Evolutionary conservation across 1,140 invertebrate genomes (phyloP).

Genomic region (Listronotus oregonensis): DNA sequence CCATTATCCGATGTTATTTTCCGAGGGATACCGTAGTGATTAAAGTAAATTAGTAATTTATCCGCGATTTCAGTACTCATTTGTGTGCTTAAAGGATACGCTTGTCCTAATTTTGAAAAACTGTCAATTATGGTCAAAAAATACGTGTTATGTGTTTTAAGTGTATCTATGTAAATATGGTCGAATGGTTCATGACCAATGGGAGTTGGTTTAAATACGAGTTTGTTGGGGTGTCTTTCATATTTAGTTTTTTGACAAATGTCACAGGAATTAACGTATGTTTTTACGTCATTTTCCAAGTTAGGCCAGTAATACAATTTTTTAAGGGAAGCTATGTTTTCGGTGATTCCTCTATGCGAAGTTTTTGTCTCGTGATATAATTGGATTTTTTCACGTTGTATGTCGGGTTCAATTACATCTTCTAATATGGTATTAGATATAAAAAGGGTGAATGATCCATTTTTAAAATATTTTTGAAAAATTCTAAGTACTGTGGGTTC

Average conservation of each 20-base stretch:
- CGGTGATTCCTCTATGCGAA: background rate
- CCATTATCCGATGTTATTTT: too few relatives aligned
- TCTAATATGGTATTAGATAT: background rate
- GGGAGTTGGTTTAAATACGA: background rate
- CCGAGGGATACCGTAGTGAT: too few relatives aligned
- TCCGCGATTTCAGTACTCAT: too few relatives aligned
- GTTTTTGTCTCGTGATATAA: background rate
- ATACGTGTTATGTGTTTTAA: too few relatives aligned
- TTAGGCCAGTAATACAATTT: too few relatives aligned
- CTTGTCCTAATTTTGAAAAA: too few relatives aligned
- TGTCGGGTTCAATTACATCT: background rate
- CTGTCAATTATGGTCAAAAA: too few relatives aligned
- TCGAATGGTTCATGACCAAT: background rate
- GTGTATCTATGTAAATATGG: too few relatives aligned
- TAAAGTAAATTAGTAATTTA: too few relatives aligned
- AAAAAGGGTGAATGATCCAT: too few relatives aligned
- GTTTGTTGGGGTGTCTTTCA: background rate
- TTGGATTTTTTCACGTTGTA: too few relatives aligned
- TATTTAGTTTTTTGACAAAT: background rate
- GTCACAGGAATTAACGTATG: background rate
- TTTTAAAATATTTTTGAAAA: background rate
- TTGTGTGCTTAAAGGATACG: too few relatives aligned
- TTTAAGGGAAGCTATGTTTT: constrained; percentile 1
- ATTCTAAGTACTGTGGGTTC: background rate
- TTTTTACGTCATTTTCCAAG: background rate